Evolutionary conservation across 2,888 invertebrate genomes (phyloP).

Genomic region (Hypselothyrea guttata): DNA sequence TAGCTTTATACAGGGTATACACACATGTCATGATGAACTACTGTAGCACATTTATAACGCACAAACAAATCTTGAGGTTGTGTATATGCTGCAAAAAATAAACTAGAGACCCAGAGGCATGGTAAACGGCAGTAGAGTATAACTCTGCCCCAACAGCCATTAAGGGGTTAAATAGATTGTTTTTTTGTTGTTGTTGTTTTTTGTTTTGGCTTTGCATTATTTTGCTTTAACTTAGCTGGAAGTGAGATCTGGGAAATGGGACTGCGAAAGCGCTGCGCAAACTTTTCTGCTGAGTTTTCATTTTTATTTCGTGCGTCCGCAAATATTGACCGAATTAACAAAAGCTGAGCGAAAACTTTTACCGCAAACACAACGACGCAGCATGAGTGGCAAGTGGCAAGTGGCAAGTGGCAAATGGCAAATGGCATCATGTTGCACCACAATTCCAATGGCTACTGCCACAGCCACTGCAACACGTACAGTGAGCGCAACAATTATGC

Average conservation of each 20-base stretch:
- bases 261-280: conserved; percentile 57
- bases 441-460: too few species aligned
- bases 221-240: conserved; percentile 39
- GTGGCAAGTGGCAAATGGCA: conserved; percentile 31
- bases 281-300: conserved; percentile 72
- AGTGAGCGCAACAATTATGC: too few species aligned
- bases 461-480: too few species aligned
- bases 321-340: conserved; percentile 80
- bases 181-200: too few species aligned
- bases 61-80: conserved; percentile 51
- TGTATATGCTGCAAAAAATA: conserved; percentile 38
- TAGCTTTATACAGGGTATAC: background rate
- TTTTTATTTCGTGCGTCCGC: conserved; percentile 78
- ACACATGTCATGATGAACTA: too few species aligned
- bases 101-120: conserved; percentile 31
- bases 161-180: conserved; percentile 74
- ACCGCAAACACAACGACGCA: conserved; percentile 61
- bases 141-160: conserved; percentile 63
- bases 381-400: conserved; percentile 42
- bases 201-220: conserved; percentile 59
- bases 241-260: background rate
- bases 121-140: conserved; percentile 5
- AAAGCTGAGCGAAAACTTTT: conserved; percentile 61
- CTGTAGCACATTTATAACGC: too few species aligned
- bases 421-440: too few species aligned